Evolutionary conservation across 2,797 vertebrate species (phyloP).

Genomic region (Aselliscus stoliczkanus): DNA sequence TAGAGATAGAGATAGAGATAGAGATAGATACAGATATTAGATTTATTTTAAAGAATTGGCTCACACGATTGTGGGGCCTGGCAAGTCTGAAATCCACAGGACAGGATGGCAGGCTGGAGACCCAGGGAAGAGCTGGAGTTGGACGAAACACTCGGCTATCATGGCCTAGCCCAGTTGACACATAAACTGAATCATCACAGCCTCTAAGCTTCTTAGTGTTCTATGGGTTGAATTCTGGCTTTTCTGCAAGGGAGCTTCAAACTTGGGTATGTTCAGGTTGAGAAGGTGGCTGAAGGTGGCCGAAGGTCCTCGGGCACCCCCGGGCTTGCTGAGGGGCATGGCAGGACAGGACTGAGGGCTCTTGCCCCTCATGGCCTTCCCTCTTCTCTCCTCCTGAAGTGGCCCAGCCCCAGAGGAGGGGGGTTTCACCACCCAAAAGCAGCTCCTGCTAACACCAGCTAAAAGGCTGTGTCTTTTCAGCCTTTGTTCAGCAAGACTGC

Average conservation of each 20-base stretch:
- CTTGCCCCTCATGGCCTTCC: not conserved
- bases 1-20: not conserved
- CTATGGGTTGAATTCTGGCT: not conserved
- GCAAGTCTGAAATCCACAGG: not conserved
- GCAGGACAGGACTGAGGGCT: fast-evolving
- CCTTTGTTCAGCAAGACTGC: not conserved
- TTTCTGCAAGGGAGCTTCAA: not conserved
- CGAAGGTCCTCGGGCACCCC: not conserved
- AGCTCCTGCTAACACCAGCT: not conserved
- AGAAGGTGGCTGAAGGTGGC: not conserved
- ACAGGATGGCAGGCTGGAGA: not conserved
- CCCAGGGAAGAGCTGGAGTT: not conserved
- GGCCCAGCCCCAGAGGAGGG: not conserved
- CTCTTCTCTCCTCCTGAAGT: not conserved
- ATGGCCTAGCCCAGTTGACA: not conserved
- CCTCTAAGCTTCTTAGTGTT: not conserved
- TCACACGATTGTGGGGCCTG: fast-evolving
- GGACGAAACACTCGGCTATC: not conserved
- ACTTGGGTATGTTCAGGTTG: not conserved
- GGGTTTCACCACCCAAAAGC: not conserved
- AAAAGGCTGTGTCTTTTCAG: not conserved
- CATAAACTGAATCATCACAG: not conserved
- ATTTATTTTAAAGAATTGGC: not conserved
- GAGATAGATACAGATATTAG: not conserved
- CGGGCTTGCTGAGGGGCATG: not conserved